phyloP scores from a whole-genome alignment of 2,797 vertebrate species.

The Anomalospiza imberbis region DNA sequence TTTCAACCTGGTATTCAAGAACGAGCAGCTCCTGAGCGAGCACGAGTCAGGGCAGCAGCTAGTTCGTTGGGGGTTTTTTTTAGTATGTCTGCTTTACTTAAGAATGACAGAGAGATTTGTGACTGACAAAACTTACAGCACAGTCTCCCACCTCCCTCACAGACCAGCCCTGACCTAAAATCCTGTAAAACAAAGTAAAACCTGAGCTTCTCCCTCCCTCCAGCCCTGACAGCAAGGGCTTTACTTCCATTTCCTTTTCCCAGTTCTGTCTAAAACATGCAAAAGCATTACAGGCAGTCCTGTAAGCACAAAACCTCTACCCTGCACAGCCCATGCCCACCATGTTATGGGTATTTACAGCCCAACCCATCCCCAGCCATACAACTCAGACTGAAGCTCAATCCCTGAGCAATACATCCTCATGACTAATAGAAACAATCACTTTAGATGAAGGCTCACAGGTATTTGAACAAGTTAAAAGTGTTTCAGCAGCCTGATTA shows the following conservation, averaged over 20 bases:
- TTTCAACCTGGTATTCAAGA: not conserved
- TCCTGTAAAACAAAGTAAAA: not conserved
- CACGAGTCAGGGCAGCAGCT: accelerated
- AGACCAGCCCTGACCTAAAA: not conserved
- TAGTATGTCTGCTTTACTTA: not conserved
- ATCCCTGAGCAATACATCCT: not conserved
- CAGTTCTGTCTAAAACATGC: not conserved
- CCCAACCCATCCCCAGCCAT: not conserved
- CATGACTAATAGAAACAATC: not conserved
- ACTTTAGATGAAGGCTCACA: not conserved
- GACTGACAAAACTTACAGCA: not conserved
- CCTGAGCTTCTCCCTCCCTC: not conserved
- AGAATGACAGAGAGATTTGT: not conserved
- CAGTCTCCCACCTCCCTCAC: not conserved
- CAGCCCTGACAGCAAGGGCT: accelerated
- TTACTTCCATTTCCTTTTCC: not conserved
- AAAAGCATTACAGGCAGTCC: not conserved
- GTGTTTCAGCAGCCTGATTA: not conserved
- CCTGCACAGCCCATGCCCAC: not conserved
- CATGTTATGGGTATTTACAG: accelerated
- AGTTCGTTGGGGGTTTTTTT: not conserved
- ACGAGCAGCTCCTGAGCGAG: not conserved
- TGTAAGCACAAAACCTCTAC: not conserved
- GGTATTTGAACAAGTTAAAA: conserved; percentile 17
- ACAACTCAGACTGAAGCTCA: not conserved